Percentiles rank a stretch among this genome's conserved stretches.
Conservation (phyloP, 1,140 invertebrate genomes). For the Chelonus insularis region DNA sequence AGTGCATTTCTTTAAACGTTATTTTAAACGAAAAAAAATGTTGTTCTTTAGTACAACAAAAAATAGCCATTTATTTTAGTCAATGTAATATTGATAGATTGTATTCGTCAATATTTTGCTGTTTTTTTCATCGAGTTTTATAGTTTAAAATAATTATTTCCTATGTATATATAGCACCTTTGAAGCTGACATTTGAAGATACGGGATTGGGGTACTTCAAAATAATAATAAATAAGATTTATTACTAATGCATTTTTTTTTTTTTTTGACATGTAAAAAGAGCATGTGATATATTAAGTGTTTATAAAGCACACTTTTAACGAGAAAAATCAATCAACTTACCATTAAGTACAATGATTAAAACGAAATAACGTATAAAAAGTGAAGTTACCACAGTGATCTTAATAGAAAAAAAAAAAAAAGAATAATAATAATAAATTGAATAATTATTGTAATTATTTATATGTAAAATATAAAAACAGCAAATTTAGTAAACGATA, state of each 20-base stretch:
- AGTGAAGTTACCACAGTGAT: conserved; percentile 9
- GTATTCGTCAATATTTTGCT: no score
- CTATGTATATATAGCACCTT: not conserved
- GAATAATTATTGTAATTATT: conserved; percentile 1
- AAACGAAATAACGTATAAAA: not conserved
- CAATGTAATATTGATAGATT: no score
- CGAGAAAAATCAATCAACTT: not conserved
- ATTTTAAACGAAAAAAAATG: no score
- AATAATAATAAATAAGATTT: not conserved
- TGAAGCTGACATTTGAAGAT: not conserved
- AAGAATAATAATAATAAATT: conserved; percentile 1
- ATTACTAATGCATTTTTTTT: not conserved
- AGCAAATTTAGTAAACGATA: not conserved
- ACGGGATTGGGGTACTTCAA: not conserved
- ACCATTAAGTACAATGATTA: not conserved
- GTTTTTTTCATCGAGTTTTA: no score
- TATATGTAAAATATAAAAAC: not conserved
- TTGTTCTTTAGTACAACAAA: no score
- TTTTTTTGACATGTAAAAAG: not conserved
- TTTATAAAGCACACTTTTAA: not conserved
- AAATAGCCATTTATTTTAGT: no score
- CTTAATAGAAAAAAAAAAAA: not conserved
- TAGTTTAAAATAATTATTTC: conserved; percentile 2
- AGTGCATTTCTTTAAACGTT: no score
- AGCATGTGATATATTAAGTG: not conserved